Evolutionary conservation across 2,888 invertebrate genomes (phyloP), one percentile per base, ranked within the genome.

Genomic region (Acrobasis repandana): DNA sequence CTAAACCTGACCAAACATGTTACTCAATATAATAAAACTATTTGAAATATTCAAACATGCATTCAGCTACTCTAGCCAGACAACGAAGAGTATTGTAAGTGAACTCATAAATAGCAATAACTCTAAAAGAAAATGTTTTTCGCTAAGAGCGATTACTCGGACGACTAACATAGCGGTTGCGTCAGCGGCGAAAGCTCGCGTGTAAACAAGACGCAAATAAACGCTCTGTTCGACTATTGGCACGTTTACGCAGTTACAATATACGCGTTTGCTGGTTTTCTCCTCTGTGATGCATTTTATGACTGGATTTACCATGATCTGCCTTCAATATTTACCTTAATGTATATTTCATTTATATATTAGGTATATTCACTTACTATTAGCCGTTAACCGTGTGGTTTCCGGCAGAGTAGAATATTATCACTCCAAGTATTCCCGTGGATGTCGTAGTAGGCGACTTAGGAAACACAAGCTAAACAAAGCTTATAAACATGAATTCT

Each of bases 171-270:
- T 74, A 76, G 74, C 73, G 58, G 69, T 88, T 89, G 82, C 90
- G 88, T 88, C 89, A 90, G 76, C 74, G 69, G 66, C 82, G 76
- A 83, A 83, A 84, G 80, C 80, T 75, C 65, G 65, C 71, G 79
- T 84, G 85, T 90, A 90, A 90, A 89, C 89, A 88, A 76, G 79
- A 85, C 88, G 77, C 80, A 86, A 90, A 90, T 90, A 90, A 85
- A 85, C 80, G 72, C 67, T 58, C 75, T 79, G 76, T 79, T 80
- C 75, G 74, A 69, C 74, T 79, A 78, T 82, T 83, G 80, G 82
- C 82, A 81, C 79, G 75, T 79, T 76, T 77, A 73, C 56, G 38
- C 46, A 52, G 51, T 56, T 59, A 60, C 51, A 58, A 61, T 61
- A 59, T 46, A 50, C 58, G 63, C 60, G 50, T 43, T 43, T 14